Conservation (phyloP, 2,113 vertebrate genomes). For the Rhagologus leucostigma region DNA sequence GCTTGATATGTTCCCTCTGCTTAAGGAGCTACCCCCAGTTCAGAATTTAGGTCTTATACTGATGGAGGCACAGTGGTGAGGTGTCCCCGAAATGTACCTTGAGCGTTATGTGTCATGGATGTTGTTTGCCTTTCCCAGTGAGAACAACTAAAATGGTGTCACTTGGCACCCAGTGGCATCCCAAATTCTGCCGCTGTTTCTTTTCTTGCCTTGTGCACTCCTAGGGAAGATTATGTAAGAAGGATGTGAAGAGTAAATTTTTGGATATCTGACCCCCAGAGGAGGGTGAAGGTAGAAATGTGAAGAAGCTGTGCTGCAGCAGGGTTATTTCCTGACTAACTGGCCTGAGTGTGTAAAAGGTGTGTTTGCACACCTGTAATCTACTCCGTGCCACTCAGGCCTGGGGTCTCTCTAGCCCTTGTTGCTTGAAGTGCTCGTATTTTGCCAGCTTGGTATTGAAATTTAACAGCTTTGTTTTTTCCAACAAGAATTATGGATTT, state of each 20-base stretch:
- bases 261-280: background rate
- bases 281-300: background rate
- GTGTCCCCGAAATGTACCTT: background rate
- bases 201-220: background rate
- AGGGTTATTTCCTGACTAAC: background rate
- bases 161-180: background rate
- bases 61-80: background rate
- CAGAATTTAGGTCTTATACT: background rate
- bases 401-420: background rate
- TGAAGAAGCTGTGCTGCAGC: background rate
- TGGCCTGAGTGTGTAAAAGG: background rate
- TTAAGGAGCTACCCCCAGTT: background rate
- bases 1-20: background rate
- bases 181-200: background rate
- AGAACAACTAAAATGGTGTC: background rate
- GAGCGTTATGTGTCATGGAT: background rate
- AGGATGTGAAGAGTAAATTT: background rate
- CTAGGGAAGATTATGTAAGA: background rate
- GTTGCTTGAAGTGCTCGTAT: fast-evolving
- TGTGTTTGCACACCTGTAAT: background rate
- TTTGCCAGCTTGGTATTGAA: background rate
- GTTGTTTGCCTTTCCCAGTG: background rate
- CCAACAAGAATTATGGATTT: background rate
- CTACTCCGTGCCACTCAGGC: fast-evolving
- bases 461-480: background rate